Percentiles rank a stretch among this genome's conserved stretches.
These are phyloP conservation scores for Danio tinwini DNA, from an alignment of 2,797 vertebrate genomes.

Conservation along the genomic window DNA sequence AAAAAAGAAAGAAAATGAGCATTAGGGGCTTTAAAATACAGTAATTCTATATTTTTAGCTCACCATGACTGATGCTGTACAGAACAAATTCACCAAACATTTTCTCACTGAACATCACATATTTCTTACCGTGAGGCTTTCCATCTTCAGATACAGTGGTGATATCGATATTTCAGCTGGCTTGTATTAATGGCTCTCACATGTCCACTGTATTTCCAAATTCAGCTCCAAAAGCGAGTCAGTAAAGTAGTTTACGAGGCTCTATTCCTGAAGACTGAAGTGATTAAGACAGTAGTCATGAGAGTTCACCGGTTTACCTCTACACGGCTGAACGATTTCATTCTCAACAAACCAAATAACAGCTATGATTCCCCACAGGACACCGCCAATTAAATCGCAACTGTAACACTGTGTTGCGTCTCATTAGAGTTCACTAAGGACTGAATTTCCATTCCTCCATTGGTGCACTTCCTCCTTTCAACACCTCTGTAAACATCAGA, in stretches of 20 bases:
- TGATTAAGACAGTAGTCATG: background rate
- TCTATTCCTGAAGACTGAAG: slow-evolving; percentile 8
- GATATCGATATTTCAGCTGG: slow-evolving; percentile 24
- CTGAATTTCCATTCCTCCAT: slow-evolving; percentile 28
- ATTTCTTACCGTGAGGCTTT: slow-evolving; percentile 58
- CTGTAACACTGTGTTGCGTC: slow-evolving; percentile 54
- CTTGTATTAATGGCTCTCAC: slow-evolving; percentile 18
- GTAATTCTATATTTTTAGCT: background rate
- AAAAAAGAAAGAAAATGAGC: background rate
- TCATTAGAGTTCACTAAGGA: slow-evolving; percentile 48
- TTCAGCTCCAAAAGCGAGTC: background rate
- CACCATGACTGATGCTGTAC: background rate
- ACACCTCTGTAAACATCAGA: slow-evolving; percentile 30
- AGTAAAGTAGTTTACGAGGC: background rate
- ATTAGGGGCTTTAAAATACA: no score
- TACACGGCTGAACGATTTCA: slow-evolving; percentile 45
- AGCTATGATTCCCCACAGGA: slow-evolving; percentile 42
- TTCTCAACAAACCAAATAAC: slow-evolving; percentile 54
- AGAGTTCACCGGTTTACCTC: slow-evolving; percentile 23
- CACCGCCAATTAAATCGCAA: slow-evolving; percentile 57
- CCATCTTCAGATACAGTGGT: slow-evolving; percentile 40
- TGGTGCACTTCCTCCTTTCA: slow-evolving; percentile 30
- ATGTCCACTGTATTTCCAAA: slow-evolving; percentile 10
- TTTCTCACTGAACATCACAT: background rate
- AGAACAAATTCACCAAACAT: background rate